A percentile compares a stretch with the other conserved stretches of the same genome.
These are phyloP conservation scores for Pogonocherus hispidulus DNA, from an alignment of 2,888 invertebrate species.

Conservation along the genomic window DNA sequence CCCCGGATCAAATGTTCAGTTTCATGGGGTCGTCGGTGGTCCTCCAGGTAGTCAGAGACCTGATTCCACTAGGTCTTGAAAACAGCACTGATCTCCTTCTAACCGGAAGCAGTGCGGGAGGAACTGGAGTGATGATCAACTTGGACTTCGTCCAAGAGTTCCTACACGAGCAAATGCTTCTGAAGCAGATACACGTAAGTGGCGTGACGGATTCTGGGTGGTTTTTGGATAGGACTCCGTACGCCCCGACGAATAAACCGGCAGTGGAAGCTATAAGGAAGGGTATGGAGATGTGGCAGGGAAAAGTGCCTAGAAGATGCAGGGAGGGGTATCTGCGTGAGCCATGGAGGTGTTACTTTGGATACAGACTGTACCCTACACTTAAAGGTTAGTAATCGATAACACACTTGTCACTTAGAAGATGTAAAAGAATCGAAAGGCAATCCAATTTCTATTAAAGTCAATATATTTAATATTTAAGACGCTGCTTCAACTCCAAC, in stretches of 20 bases:
- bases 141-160: conserved; percentile 84
- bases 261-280: conserved; percentile 76
- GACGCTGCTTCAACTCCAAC: too few relatives aligned
- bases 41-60: conserved; percentile 77
- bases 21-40: conserved; percentile 92
- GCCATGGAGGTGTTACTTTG: conserved; percentile 94
- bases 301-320: conserved; percentile 85
- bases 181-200: conserved; percentile 77
- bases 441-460: too few relatives aligned
- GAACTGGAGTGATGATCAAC: conserved; percentile 93
- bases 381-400: conserved; percentile 80
- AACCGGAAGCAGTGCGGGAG: conserved; percentile 91
- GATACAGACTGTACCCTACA: conserved; percentile 88
- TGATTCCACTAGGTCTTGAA: conserved; percentile 76
- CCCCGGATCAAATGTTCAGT: conserved; percentile 76
- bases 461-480: too few relatives aligned
- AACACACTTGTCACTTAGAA: too few relatives aligned
- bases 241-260: conserved; percentile 72
- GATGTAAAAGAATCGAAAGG: too few relatives aligned
- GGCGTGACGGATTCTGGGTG: conserved; percentile 95
- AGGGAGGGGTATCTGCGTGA: conserved; percentile 77
- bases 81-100: conserved; percentile 84
- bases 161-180: conserved; percentile 73
- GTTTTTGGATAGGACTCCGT: conserved; percentile 91
- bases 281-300: conserved; percentile 85